Percentiles rank a stretch among this genome's conserved stretches.
These are phyloP conservation scores for Phoeniculus purpureus DNA, from an alignment of 2,797 vertebrate genomes.

Conservation along the genomic window DNA sequence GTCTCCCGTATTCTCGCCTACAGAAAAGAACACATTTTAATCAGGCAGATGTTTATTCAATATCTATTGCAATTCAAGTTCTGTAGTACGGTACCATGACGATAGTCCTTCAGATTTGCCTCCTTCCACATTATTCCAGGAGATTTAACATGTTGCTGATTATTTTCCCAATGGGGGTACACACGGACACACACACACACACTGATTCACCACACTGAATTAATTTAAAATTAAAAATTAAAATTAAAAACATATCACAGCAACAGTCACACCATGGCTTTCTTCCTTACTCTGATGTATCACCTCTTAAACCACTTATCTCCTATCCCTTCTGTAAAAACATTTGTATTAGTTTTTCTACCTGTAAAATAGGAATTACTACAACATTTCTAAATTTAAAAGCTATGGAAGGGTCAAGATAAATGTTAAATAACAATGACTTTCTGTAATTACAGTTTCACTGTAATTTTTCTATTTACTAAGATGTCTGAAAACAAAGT, in stretches of 20 bases:
- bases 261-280: not conserved
- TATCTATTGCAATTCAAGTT: not conserved
- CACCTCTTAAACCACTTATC: not conserved
- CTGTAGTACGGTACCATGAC: not conserved
- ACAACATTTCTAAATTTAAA: not conserved
- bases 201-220: not conserved
- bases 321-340: not conserved
- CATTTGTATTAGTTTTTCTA: not conserved
- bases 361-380: not conserved
- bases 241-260: not conserved
- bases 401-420: not conserved
- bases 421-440: not conserved
- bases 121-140: not conserved
- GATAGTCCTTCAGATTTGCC: not conserved
- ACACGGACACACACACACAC: rapidly evolving
- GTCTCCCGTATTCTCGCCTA: constrained; percentile 82
- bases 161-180: not conserved
- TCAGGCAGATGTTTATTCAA: not conserved
- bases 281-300: not conserved
- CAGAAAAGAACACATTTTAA: constrained; percentile 30
- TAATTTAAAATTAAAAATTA: constrained; percentile 22
- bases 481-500: not conserved
- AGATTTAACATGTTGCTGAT: not conserved
- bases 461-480: not conserved
- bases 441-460: not conserved